Base-by-base conservation (phyloP, 2,888 invertebrate species). In the Tanytarsus gracilentus region DNA sequence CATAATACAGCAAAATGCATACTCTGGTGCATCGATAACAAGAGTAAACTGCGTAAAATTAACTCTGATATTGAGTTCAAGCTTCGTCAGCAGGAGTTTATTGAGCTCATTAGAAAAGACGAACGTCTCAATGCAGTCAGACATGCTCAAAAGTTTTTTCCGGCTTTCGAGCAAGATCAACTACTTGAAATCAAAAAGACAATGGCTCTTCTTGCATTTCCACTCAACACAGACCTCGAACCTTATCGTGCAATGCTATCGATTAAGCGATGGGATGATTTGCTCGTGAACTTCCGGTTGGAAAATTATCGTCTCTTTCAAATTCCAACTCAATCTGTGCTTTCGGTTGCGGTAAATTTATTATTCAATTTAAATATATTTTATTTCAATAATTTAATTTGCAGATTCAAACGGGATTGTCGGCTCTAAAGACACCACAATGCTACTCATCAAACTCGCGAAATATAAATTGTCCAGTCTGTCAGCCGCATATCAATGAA, bases 11-110 rank as follows among this genome's bases (percentile, higher is more conserved):
- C 80, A 2, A 88, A 92, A 70, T 95, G 95, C 71, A 81, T 96
- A 62, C 80, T 86, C 63, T 97, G 97, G 97, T 97, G 97, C 75
- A 88, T 91, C 68, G 97, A 97, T 71, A 96, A 97, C 77, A 88
- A 92, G 72, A 94, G 94, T 30, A 96, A 95, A 71, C 79, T 97
- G 63, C 79, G 95, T 61, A 96, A 96, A 76, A 82, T 96, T 64
- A 90, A 91, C 73, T 96, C 96, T 58, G 90, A 85, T 61, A 86
- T 99, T 80, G 99, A 99, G 75, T 93, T 97, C 70, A 93, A 93
- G 73, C 80, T 98, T 62, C 68, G 74, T 6, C 73, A 74, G 23
- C 75, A 64, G 78, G 97, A 97, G 73, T 97, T 96, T 71, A 87
- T 99, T 30, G 98, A 98, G 74, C 74, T 97, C 56, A 87, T 99